Evolutionary conservation across 1,140 invertebrate genomes (phyloP).

Genomic region (Drosophila lacteicornis): DNA sequence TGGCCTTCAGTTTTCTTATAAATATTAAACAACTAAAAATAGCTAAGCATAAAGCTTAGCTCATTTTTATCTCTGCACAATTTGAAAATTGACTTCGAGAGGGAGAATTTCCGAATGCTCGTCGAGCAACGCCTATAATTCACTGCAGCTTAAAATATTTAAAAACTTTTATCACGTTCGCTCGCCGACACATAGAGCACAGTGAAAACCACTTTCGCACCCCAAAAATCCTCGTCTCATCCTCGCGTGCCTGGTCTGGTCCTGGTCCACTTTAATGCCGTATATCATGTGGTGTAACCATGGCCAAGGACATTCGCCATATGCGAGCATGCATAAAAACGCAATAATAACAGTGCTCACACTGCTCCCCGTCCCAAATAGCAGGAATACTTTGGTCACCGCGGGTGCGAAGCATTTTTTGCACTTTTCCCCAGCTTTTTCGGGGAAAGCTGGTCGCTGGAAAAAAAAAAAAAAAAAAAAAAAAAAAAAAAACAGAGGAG

Average conservation of each 20-base stretch:
- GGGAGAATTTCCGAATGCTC: slow-evolving; percentile 10
- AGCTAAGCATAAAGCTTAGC: not conserved
- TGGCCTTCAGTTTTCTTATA: not conserved
- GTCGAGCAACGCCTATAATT: slow-evolving; percentile 57
- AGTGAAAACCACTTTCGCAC: slow-evolving; percentile 54
- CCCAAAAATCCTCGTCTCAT: slow-evolving; percentile 37
- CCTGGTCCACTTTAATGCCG: slow-evolving; percentile 65
- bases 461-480: slow-evolving; percentile 21
- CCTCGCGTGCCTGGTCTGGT: slow-evolving; percentile 1
- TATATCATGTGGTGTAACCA: slow-evolving; percentile 77
- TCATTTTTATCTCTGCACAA: not conserved
- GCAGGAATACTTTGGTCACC: slow-evolving; percentile 73
- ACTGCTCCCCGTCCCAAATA: slow-evolving; percentile 22
- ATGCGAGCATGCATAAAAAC: slow-evolving; percentile 81
- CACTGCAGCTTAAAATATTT: slow-evolving; percentile 76
- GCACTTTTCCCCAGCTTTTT: slow-evolving; percentile 45
- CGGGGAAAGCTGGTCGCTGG: slow-evolving; percentile 18
- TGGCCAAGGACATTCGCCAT: slow-evolving; percentile 81
- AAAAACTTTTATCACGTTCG: slow-evolving; percentile 68
- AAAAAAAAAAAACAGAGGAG: not conserved
- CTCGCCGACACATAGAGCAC: slow-evolving; percentile 24
- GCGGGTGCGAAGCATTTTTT: slow-evolving; percentile 73
- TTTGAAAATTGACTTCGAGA: slow-evolving; percentile 43
- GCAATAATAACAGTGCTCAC: slow-evolving; percentile 72
- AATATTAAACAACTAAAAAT: not conserved